phyloP scores from a whole-genome alignment of 2,888 invertebrate genomes.

The Oscheius sp. region DNA sequence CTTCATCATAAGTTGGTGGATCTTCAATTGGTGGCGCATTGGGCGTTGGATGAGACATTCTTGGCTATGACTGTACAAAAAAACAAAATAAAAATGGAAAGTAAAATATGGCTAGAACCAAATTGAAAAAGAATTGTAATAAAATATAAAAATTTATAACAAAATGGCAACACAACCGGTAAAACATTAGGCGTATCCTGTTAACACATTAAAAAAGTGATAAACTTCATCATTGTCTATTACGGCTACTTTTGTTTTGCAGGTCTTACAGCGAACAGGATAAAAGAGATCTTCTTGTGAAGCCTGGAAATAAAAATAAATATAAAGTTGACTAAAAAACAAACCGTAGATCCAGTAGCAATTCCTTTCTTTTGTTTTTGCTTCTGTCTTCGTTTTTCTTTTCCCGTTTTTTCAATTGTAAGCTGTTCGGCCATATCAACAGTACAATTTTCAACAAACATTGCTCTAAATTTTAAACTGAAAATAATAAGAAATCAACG shows the following conservation, averaged over 20 bases:
- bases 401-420: conserved; percentile 59
- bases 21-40: conserved; percentile 32
- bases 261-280: conserved; percentile 77
- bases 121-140: neutral
- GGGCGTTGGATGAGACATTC: conserved; percentile 29
- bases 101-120: neutral
- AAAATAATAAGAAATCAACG: neutral
- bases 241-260: conserved; percentile 74
- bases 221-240: conserved; percentile 78
- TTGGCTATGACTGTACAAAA: neutral
- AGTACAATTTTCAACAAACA: conserved; percentile 79
- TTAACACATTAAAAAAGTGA: conserved; percentile 79
- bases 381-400: conserved; percentile 50
- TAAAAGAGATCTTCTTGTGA: conserved; percentile 74
- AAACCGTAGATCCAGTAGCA: conserved; percentile 35
- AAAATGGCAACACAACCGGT: conserved; percentile 12
- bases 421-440: conserved; percentile 73
- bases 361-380: conserved; percentile 65
- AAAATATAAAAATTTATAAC: conserved; percentile 18
- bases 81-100: neutral
- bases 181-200: conserved; percentile 74
- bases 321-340: neutral
- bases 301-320: conserved; percentile 14
- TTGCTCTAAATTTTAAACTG: conserved; percentile 75
- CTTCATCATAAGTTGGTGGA: conserved; percentile 40